A percentile compares a stretch with the other conserved stretches of the same genome.
These are phyloP conservation scores for Pseudomyrmex dendroicus DNA, from an alignment of 1,140 invertebrate genomes.

Conservation along the genomic window DNA sequence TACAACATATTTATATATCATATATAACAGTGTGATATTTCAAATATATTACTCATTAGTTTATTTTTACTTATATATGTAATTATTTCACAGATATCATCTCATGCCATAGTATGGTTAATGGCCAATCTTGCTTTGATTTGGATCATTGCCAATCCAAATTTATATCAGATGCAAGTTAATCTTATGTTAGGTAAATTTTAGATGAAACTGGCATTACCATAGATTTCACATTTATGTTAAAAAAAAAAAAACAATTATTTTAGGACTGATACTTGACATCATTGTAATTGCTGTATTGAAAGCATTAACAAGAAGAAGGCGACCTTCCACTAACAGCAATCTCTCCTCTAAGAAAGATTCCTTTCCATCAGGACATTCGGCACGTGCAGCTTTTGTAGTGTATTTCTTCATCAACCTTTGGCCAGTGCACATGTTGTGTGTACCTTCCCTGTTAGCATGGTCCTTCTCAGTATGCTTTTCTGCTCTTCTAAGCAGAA, in stretches of 20 bases:
- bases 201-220: neutral
- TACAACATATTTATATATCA: too few species aligned
- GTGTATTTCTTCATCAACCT: slow-evolving; percentile 89
- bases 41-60: neutral
- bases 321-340: slow-evolving; percentile 91
- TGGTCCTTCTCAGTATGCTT: slow-evolving; percentile 92
- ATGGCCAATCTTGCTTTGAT: slow-evolving; percentile 90
- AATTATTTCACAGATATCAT: slow-evolving; percentile 89
- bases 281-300: slow-evolving; percentile 92
- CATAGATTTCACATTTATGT: neutral
- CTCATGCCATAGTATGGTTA: slow-evolving; percentile 95
- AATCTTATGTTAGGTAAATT: slow-evolving; percentile 93
- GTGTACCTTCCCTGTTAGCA: slow-evolving; percentile 87
- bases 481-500: slow-evolving; percentile 92
- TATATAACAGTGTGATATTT: neutral
- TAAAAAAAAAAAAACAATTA: slow-evolving; percentile 35
- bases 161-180: slow-evolving; percentile 92
- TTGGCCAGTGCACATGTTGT: slow-evolving; percentile 87
- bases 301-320: slow-evolving; percentile 92
- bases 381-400: slow-evolving; percentile 93
- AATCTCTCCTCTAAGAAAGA: slow-evolving; percentile 92
- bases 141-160: slow-evolving; percentile 88
- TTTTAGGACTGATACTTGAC: slow-evolving; percentile 94
- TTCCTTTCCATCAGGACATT: slow-evolving; percentile 98
- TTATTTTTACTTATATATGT: neutral